Base-by-base conservation (phyloP, 2,797 vertebrate genomes). In the Phataginus tetradactyla region DNA sequence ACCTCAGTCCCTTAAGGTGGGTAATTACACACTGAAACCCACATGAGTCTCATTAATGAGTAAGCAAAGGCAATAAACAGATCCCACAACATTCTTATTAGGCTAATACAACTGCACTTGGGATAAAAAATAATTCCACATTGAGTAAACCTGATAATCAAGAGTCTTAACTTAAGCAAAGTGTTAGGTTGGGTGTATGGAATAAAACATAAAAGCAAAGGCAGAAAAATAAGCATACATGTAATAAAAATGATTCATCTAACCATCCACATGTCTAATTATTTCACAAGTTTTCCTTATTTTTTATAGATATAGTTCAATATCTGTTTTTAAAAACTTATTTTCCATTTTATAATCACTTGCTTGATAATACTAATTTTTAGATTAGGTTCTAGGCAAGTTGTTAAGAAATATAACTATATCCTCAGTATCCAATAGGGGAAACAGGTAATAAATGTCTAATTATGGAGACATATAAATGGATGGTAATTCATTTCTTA, bases 21-120 rank as follows among this genome's bases (percentile, higher is more conserved):
- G 45, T 97, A 97, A 97, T 97, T 96, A 88, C 20, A 81, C 34
- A 55, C 27, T 51, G 51, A 94, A 92, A 72, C 81, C 69, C 86
- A 95, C 80, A 78, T 39, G 91, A 84, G 88, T 85, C 75, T 96
- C 83, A 93, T 95, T 97, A 97, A 97, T 85, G 96, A 96, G 91
- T 37, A 78, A 68, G 39, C 51, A 91, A 80, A 37, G 51, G 64
- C 68, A 90, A 90, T 87, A 84, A 93, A 93, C 94, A 95, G 66
- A 84, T 81, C 86, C 94, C 45, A 74, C 49, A 72, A 77, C 42
- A 87, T 95, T 94, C 95, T 75, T 96, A 96, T 92, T 97, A 94
- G 80, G n/a, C 37, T 94, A 91, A 96, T 94, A 94, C 63, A 90
- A 71, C 79, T 93, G 42, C 29, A 66, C 12, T 75, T 92, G 71